phyloP scores from a whole-genome alignment of 1,140 invertebrate species.

The Megathymus violae region DNA sequence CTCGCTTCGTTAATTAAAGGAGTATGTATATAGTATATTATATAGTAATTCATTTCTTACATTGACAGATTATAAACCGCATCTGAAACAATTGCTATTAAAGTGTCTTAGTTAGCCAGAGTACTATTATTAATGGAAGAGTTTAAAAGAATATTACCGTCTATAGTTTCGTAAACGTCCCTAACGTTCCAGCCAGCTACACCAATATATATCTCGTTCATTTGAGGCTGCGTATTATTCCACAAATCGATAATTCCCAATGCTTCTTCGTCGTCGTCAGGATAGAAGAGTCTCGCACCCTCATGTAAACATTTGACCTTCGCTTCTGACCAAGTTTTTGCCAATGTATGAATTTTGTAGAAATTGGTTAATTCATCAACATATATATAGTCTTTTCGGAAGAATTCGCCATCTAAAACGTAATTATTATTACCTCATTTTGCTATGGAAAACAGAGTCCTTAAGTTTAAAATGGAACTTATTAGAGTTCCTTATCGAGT shows the following conservation, averaged over 20 bases:
- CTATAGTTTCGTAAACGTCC: conserved; percentile 63
- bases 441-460: too few relatives aligned
- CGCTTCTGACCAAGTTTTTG: conserved; percentile 38
- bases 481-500: too few relatives aligned
- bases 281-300: conserved; percentile 64
- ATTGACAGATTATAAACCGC: too few relatives aligned
- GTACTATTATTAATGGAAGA: not conserved
- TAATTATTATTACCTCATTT: too few relatives aligned
- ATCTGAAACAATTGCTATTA: too few relatives aligned
- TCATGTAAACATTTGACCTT: conserved; percentile 32
- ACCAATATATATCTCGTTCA: conserved; percentile 55
- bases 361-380: conserved; percentile 48
- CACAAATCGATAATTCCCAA: conserved; percentile 49
- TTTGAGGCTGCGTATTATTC: conserved; percentile 53
- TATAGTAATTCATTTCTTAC: too few relatives aligned
- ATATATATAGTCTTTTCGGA: conserved; percentile 61
- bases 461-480: too few relatives aligned
- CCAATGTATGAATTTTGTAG: conserved; percentile 66
- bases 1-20: too few relatives aligned
- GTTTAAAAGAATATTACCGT: conserved; percentile 45
- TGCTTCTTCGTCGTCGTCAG: conserved; percentile 49
- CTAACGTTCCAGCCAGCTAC: conserved; percentile 56
- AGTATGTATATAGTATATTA: too few relatives aligned
- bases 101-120: too few relatives aligned
- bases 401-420: conserved; percentile 65